phyloP scores from a whole-genome alignment of 2,888 invertebrate species.

The Glaucopsyche alexis region DNA sequence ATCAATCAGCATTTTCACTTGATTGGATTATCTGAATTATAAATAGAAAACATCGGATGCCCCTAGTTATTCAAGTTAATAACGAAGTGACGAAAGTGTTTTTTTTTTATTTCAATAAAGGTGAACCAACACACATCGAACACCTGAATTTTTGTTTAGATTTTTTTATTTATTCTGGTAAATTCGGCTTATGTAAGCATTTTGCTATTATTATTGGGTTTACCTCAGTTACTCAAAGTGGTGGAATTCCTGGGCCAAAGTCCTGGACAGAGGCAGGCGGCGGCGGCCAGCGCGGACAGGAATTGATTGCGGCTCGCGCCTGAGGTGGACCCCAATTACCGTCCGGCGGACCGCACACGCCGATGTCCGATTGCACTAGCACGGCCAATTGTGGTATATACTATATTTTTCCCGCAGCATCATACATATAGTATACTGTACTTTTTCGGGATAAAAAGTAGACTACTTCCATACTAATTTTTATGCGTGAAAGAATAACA shows the following conservation, averaged over 20 bases:
- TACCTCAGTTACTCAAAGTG: constrained; percentile 43
- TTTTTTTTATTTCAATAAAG: too few species aligned
- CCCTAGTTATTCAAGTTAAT: too few species aligned
- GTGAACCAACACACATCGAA: too few species aligned
- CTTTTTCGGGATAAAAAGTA: too few species aligned
- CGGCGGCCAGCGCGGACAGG: constrained; percentile 52
- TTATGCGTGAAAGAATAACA: too few species aligned
- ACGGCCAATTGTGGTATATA: background rate
- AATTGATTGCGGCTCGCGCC: constrained; percentile 67
- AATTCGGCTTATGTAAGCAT: background rate
- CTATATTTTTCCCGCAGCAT: background rate
- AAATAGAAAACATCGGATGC: too few species aligned
- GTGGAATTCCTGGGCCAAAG: constrained; percentile 51
- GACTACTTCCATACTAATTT: too few species aligned
- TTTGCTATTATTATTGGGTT: background rate
- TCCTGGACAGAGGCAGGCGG: constrained; percentile 50
- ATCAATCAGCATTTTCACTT: too few species aligned
- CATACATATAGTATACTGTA: too few species aligned
- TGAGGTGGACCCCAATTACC: constrained; percentile 63
- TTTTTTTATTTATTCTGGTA: background rate
- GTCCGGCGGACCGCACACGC: constrained; percentile 32
- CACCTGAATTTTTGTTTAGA: too few species aligned
- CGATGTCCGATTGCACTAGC: background rate
- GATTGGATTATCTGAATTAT: too few species aligned
- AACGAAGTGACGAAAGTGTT: too few species aligned